These are phyloP conservation scores for Parazoanthus atlanticus DNA, from an alignment of 92 coral and sea anemone species.

Conservation along the genomic window DNA sequence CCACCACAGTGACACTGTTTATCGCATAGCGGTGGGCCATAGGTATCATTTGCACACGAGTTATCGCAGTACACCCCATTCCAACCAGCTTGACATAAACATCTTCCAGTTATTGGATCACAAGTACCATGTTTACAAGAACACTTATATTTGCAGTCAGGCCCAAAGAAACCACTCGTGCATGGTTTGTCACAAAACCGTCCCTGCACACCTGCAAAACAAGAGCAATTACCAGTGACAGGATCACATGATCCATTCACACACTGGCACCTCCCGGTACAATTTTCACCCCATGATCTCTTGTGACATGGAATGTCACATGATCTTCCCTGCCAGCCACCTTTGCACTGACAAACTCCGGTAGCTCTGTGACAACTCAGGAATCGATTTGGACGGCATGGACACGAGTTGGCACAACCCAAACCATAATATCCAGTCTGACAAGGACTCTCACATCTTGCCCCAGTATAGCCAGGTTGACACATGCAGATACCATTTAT, in stretches of 20 bases:
- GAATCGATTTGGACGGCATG: constrained; percentile 56
- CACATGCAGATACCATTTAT: constrained; percentile 80
- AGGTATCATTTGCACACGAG: constrained; percentile 59
- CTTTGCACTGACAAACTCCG: constrained; percentile 74
- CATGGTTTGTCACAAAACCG: constrained; percentile 72
- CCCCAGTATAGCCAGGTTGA: constrained; percentile 72
- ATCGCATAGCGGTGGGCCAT: constrained; percentile 52
- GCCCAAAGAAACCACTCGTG: constrained; percentile 51
- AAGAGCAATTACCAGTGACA: constrained; percentile 73
- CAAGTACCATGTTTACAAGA: constrained; percentile 13
- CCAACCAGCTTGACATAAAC: constrained; percentile 8
- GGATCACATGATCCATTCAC: constrained; percentile 76
- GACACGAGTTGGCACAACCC: constrained; percentile 60
- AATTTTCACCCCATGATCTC: constrained; percentile 83
- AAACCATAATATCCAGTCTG: constrained; percentile 58
- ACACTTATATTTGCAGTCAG: constrained; percentile 42
- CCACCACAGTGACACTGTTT: constrained; percentile 58
- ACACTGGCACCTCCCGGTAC: constrained; percentile 71
- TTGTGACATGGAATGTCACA: constrained; percentile 75
- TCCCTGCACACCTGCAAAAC: constrained; percentile 78
- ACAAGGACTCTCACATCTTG: constrained; percentile 58
- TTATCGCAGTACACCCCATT: constrained; percentile 29
- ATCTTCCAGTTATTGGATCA: constrained; percentile 14
- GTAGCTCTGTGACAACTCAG: constrained; percentile 51
- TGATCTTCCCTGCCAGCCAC: constrained; percentile 74